phyloP scores from a whole-genome alignment of 2,113 vertebrate genomes.

The Cricetomys ansorgei region DNA sequence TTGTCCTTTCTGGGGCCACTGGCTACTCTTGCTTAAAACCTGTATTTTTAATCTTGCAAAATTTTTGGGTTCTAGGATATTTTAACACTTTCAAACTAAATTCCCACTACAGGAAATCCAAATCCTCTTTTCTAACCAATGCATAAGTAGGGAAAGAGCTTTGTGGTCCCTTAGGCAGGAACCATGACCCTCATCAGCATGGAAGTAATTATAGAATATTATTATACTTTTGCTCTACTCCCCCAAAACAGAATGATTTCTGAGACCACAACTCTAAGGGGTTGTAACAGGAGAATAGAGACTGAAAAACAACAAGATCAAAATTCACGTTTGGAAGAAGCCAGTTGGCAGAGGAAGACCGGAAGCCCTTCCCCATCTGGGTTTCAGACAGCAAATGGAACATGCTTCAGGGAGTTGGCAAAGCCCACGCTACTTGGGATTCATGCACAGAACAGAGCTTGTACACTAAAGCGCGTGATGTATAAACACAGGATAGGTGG shows the following conservation, averaged over 20 bases:
- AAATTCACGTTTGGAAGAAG: not conserved
- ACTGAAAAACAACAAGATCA: not conserved
- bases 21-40: not conserved
- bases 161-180: not conserved
- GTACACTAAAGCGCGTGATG: not conserved
- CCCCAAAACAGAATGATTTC: not conserved
- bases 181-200: not conserved
- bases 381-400: not conserved
- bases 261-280: not conserved
- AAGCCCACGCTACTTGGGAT: not conserved
- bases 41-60: not conserved
- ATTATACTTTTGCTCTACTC: not conserved
- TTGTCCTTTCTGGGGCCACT: not conserved
- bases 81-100: not conserved
- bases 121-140: not conserved
- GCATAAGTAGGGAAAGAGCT: not conserved
- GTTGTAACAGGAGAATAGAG: not conserved
- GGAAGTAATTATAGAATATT: not conserved
- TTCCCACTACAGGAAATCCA: not conserved
- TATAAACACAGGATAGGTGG: not conserved
- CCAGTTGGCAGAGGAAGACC: not conserved
- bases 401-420: not conserved
- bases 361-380: not conserved
- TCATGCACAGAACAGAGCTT: not conserved
- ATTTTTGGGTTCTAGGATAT: not conserved